A percentile compares a stretch with the other conserved stretches of the same genome.
Evolutionary conservation across 2,113 vertebrate genomes (phyloP).

Genomic region (Elaphurus davidianus): DNA sequence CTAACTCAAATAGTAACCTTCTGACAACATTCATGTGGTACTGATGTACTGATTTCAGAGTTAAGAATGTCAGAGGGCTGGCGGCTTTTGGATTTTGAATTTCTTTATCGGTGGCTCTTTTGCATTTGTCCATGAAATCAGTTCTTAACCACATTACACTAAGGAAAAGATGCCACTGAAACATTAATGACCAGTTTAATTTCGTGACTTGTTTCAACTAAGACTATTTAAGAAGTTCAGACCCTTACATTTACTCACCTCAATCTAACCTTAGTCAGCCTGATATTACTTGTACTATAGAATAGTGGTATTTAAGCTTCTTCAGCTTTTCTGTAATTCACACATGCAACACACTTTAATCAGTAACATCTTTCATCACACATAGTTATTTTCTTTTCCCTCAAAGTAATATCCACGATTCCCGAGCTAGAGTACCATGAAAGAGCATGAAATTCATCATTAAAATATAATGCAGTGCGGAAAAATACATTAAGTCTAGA

Average conservation of each 20-base stretch:
- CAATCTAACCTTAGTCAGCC: neutral
- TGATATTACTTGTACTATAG: neutral
- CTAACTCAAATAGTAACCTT: neutral
- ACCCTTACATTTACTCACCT: neutral
- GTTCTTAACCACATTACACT: neutral
- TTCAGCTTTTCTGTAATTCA: neutral
- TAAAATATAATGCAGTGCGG: slow-evolving; percentile 55
- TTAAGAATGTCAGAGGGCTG: neutral
- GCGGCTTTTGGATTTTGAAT: neutral
- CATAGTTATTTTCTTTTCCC: neutral
- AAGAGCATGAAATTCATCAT: slow-evolving; percentile 55
- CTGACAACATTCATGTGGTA: neutral
- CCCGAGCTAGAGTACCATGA: slow-evolving; percentile 13
- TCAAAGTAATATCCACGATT: slow-evolving; percentile 14
- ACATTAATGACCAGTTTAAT: neutral
- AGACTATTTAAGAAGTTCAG: neutral
- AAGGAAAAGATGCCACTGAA: slow-evolving; percentile 5
- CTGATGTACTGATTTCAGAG: neutral
- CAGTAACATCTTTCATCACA: slow-evolving; percentile 9
- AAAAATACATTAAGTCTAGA: slow-evolving; percentile 52
- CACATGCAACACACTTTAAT: neutral
- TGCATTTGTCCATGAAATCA: neutral
- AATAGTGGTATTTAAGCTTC: neutral
- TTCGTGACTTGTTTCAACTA: neutral
- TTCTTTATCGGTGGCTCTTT: neutral